Percentiles rank a stretch among this genome's conserved stretches.
phyloP scores from a whole-genome alignment of 2,113 vertebrate species.

The Hepsetus odoe region DNA sequence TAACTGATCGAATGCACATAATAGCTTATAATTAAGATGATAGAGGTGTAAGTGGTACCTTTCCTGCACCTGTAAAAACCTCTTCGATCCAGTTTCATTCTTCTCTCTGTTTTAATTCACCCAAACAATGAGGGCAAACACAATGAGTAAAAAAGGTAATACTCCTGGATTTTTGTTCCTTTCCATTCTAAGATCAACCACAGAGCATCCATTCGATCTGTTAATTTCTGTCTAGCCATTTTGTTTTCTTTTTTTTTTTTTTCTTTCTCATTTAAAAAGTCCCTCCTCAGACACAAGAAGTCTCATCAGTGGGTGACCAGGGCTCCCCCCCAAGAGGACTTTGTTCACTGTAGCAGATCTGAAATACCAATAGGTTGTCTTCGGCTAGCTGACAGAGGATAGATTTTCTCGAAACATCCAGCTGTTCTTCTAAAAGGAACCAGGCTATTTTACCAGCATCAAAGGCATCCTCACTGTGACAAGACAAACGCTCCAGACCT shows the following conservation, averaged over 20 bases:
- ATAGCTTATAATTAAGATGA: background rate
- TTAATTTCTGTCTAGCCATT: constrained; percentile 40
- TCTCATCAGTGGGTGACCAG: constrained; percentile 42
- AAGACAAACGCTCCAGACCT: constrained; percentile 49
- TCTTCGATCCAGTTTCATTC: background rate
- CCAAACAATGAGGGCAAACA: background rate
- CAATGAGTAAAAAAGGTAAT: constrained; percentile 1
- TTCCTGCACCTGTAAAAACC: background rate
- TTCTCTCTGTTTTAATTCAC: background rate
- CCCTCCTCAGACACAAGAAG: constrained; percentile 44
- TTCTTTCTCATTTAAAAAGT: constrained; percentile 41
- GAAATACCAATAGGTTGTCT: constrained; percentile 65
- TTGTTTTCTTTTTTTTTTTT: background rate
- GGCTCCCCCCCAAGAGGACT: constrained; percentile 44
- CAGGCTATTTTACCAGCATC: constrained; percentile 41
- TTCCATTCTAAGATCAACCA: constrained; percentile 37
- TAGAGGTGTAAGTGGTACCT: background rate
- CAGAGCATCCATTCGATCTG: constrained; percentile 18
- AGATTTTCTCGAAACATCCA: constrained; percentile 58
- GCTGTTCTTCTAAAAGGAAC: constrained; percentile 56
- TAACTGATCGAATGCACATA: background rate
- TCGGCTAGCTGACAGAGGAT: constrained; percentile 58
- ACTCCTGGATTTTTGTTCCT: constrained; percentile 31
- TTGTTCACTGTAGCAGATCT: constrained; percentile 51
- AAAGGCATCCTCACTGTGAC: constrained; percentile 48